Evolutionary conservation across 2,113 vertebrate genomes (phyloP), one percentile per base, ranked within the genome.

Genomic region (Centropus bengalensis): DNA sequence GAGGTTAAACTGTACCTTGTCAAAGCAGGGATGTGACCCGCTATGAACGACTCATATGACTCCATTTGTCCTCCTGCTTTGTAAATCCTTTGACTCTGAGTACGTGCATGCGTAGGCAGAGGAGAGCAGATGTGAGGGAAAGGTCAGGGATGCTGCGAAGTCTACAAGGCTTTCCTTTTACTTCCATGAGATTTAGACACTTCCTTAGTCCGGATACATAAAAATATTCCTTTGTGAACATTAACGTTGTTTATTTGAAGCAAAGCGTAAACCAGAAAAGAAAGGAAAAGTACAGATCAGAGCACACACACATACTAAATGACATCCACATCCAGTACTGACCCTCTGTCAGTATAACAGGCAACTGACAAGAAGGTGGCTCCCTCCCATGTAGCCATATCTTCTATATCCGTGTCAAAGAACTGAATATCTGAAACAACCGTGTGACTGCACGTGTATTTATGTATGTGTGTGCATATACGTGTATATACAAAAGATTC

Each of bases 71-170:
- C 69, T 42, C 56, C 56, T 70, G 79, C 76, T 80, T 62, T 83
- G 55, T n/a, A 56, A 86, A 82, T 89, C 89, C 23, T 73, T 75
- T 86, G 82, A 45, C 85, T 94, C 70, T 51, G 78, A 49, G 12
- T 77, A 62, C 20, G 6, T 16, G 75, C 68, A 16, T 66, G 87
- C 9, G 60, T 89, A 58, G 91, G 91, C 91, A 68, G 91, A 82
- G 60, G n/a, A 84, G 36, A 85, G 52, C 89, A 95, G 86, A 87
- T 95, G 87, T 94, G 91, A 95, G 55, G 74, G 71, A 93, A 96
- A 95, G 94, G 93, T 93, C 93, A 95, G 91, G 91, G 89, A 93
- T 88, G 70, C 78, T 96, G 89, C 55, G 47, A 83, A 80, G 56
- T 49, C 75, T 74, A 64, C 21, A 52, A 94, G 68, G 78, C 82